Base-by-base conservation (phyloP, 2,797 vertebrate species). In the Parotocinclus haroldoi region DNA sequence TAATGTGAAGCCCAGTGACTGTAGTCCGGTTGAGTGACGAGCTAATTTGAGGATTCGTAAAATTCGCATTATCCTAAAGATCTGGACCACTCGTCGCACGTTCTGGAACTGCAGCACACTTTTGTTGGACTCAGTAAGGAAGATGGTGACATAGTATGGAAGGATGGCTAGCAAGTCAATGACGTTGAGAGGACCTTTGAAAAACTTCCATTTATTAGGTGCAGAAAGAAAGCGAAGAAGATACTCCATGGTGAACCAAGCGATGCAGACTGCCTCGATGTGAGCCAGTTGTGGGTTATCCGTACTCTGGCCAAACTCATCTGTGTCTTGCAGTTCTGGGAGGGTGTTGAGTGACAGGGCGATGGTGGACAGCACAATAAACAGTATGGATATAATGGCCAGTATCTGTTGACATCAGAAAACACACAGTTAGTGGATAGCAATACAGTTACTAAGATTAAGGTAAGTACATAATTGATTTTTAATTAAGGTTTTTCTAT, bases 171-270 rank as follows among this genome's bases (percentile, higher is more conserved):
- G 73, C 79, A 99, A 84, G 85, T 99, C 97, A 10, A 99, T 99
- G 68, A 98, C 93, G 0, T 99, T 99, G 69, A 99, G 89, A 0
- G 96, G 96, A 73, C 97, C 97, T 84, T 99, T 99, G 80, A 99
- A 98, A 84, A 99, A 99, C 85, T 99, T 99, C 97, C 97, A 99
- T 66, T 99, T 99, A 87, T 93, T 99, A 0, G 97, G 97, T 0
- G 97, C 98, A 56, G 96, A 99, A 19, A 99, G 91, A 86, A 99
- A 99, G 3, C 97, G 93, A 68, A 99, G 90, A 63, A 99, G 90
- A 84, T 99, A 99, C 79, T 99, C 97, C 96, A 99, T 99, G 67
- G 97, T 99, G 79, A 99, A 99, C 97, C 97, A 99, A 0, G 96
- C 96, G 0, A 99, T 99, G 83, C 97, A 99, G 72, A 99, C 94